These are phyloP conservation scores for Acleris laterana DNA, from an alignment of 2,888 invertebrate species.

Conservation along the genomic window DNA sequence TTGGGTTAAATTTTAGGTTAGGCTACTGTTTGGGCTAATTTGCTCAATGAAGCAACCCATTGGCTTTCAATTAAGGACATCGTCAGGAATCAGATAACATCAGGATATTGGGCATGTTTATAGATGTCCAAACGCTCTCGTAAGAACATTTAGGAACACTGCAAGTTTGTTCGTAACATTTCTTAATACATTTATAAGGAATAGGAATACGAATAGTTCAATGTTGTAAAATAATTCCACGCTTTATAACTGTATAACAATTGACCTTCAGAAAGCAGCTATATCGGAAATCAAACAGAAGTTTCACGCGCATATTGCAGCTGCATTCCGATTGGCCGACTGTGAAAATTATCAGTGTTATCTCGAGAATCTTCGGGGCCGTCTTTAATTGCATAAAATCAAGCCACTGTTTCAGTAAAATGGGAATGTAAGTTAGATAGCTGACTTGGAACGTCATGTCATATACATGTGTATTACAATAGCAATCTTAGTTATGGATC, in stretches of 20 bases:
- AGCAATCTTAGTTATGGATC: too few species aligned
- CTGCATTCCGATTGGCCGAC: conserved; percentile 9
- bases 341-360: conserved; percentile 20
- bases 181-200: too few species aligned
- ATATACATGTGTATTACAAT: too few species aligned
- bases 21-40: conserved; percentile 8
- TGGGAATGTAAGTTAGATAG: too few species aligned
- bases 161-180: not conserved
- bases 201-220: too few species aligned
- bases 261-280: too few species aligned
- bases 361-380: conserved; percentile 12
- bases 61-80: not conserved
- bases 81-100: conserved; percentile 1
- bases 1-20: conserved; percentile 16
- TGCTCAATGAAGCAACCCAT: not conserved
- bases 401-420: conserved; percentile 1
- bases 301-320: conserved; percentile 6
- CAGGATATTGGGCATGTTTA: not conserved
- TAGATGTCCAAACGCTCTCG: not conserved
- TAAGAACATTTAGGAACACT: not conserved
- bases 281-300: conserved; percentile 7
- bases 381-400: conserved; percentile 11
- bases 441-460: too few species aligned
- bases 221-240: too few species aligned
- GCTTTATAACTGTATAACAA: too few species aligned